Base-by-base conservation (phyloP, 2,888 invertebrate genomes). In the Ethmia dodecea region DNA sequence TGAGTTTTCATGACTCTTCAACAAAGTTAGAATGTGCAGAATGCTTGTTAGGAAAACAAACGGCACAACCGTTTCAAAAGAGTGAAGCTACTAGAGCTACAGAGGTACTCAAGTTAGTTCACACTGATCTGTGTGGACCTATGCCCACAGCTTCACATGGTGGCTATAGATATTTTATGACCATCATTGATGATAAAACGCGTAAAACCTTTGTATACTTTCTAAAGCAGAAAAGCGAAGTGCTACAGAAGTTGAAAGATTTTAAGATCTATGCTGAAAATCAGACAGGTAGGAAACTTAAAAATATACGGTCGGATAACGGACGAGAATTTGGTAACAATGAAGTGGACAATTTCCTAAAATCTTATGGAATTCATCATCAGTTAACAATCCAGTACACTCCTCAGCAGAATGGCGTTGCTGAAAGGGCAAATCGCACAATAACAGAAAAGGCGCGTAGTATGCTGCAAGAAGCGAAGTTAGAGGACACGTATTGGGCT, bases 391-490 rank as follows among this genome's bases (percentile, higher is more conserved):
- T 52, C 2, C 45, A 60, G 0, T 44, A 60, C 24, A 50, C 44
- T 3, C 58, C 55, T 1, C 46, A 60, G 30, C 54, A 57, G 28
- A 68, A 65, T 46, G 65, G 58, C 1, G 40, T 54, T 5, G 49
- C 60, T 8, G 67, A 69, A 33, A 18, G 60, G 3, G 36, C 40
- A 4, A 44, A 43, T 24, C 22, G 46, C 1, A 46, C 38, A 5
- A 36, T 48, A 4, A 12, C 37, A n/a, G 45, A 48, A 11, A 42
- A 42, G 24, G 40, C 36, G 1, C 26, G 42, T 6, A 31, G 30
- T 10, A 33, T 42, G 35, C 30, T 42, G 10, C 22, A 22, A 3
- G 38, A 42, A 9, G 25, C 42, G 4, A 31, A 34, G 8, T 22
- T 38, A 3, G 6, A 6, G 5, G 14, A 22, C 8, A 14, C 10